Conservation (phyloP, 2,113 vertebrate species). For the Macrotus californicus region DNA sequence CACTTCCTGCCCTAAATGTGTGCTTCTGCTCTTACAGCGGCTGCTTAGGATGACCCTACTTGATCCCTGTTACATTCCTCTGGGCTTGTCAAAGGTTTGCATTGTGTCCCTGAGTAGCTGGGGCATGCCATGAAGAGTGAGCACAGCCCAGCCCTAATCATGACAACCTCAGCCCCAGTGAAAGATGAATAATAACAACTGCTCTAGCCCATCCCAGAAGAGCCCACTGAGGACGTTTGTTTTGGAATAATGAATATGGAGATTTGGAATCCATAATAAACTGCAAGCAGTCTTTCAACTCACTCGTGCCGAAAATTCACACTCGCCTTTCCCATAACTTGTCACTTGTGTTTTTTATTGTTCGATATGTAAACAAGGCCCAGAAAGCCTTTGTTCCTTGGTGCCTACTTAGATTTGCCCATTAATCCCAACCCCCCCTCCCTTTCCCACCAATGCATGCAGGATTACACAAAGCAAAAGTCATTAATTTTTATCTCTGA, state of each 20-base stretch:
- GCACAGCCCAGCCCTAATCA: constrained; percentile 52
- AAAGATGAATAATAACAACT: constrained; percentile 77
- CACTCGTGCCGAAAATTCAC: constrained; percentile 83
- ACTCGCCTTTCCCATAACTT: constrained; percentile 82
- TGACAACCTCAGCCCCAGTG: constrained; percentile 68
- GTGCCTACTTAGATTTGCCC: constrained; percentile 82
- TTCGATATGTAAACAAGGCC: constrained; percentile 84
- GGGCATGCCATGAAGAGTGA: constrained; percentile 33
- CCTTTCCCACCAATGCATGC: constrained; percentile 75
- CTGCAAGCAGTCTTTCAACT: constrained; percentile 80
- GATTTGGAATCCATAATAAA: constrained; percentile 81
- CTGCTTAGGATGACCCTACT: constrained; percentile 57
- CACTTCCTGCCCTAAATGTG: background rate
- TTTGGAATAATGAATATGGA: constrained; percentile 81
- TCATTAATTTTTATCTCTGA: constrained; percentile 92
- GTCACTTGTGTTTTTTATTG: constrained; percentile 85
- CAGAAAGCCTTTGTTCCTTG: constrained; percentile 86
- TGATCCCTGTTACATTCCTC: constrained; percentile 51
- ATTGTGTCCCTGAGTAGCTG: constrained; percentile 57
- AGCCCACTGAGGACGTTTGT: constrained; percentile 77
- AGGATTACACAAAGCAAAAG: constrained; percentile 91
- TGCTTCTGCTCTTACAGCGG: background rate
- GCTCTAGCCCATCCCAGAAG: constrained; percentile 75
- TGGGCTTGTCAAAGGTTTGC: constrained; percentile 58
- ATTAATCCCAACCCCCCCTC: constrained; percentile 81